Evolutionary conservation across 2,888 invertebrate genomes (phyloP), one percentile per base, ranked within the genome.

Genomic region (Ophonus ardosiacus): DNA sequence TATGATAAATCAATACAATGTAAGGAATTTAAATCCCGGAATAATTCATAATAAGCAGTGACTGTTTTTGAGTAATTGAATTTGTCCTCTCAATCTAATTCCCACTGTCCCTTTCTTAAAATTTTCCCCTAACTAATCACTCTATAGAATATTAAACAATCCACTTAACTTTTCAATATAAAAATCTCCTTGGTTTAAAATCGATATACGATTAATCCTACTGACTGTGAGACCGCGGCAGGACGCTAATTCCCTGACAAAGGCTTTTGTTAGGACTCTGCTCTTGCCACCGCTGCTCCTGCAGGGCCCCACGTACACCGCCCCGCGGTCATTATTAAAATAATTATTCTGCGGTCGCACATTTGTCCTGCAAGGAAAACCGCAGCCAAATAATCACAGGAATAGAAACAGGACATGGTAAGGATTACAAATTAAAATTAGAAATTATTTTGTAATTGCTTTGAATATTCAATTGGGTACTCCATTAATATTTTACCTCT

Each of bases 341-440:
- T 68, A 68, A 68, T 68, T 68, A 68, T 68, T 40, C 40, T 68
- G 68, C 40, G 68, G 68, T 68, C 68, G 10, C 68, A 68, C 68
- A 68, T 68, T 68, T 68, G 68, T 68, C 68, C 38, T 68, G 68
- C 68, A 40, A 51, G 43, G 10, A 51, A 51, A 51, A 51, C 43
- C 43, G 13, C 43, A 7, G 43, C 13, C 43, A 13, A 51, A 51
- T 51, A 51, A 51, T 51, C 43, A 51, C 43, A 2, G 43, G 5
- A 31, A 31, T 31, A 31, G 31, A 31, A 31, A 5, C 31, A 31
- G 31, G 31, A 31, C 31, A 31, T 6, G 31, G 31, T 31, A 31
- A 31, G 31, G 31, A 31, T 31, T 31, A 31, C 5, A 31, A 31
- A 31, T 31, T 31, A 21, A 21, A 21, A 21, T 21, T 21, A 21